Percentiles rank a stretch among this genome's conserved stretches.
phyloP scores from a whole-genome alignment of 1,140 invertebrate genomes.

The Asbolus verrucosus region DNA sequence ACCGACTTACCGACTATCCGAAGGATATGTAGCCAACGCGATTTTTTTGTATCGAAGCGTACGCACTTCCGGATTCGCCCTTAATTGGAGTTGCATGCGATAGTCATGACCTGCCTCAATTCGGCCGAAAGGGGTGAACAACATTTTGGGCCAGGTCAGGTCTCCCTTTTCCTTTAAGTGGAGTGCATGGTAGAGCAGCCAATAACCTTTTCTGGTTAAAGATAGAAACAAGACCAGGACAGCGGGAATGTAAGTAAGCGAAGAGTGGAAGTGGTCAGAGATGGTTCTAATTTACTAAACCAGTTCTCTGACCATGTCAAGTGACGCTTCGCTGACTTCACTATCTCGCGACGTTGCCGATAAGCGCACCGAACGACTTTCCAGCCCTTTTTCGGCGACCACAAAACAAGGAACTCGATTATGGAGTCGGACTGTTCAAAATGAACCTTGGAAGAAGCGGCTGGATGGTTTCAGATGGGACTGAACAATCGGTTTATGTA shows the following conservation, averaged over 20 bases:
- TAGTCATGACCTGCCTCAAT: background rate
- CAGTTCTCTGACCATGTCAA: slow-evolving; percentile 63
- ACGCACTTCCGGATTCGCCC: background rate
- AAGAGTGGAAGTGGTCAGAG: slow-evolving; percentile 59
- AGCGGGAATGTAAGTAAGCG: slow-evolving; percentile 53
- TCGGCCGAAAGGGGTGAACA: background rate
- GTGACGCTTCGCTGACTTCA: slow-evolving; percentile 59
- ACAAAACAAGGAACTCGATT: too few species aligned
- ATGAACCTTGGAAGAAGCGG: background rate
- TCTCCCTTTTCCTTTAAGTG: background rate
- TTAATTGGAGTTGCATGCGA: background rate
- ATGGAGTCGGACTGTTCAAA: too few species aligned
- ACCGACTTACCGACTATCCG: slow-evolving; percentile 4
- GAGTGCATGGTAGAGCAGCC: slow-evolving; percentile 5
- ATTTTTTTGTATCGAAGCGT: background rate
- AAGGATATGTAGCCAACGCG: slow-evolving; percentile 13
- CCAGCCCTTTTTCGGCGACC: background rate
- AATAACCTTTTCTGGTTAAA: slow-evolving; percentile 16
- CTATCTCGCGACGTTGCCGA: slow-evolving; percentile 50
- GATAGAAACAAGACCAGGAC: slow-evolving; percentile 61
- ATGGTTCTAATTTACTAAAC: slow-evolving; percentile 64
- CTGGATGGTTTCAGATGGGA: background rate
- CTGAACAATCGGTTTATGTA: background rate
- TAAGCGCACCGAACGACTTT: background rate
- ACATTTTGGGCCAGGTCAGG: slow-evolving; percentile 19